Base-by-base conservation (phyloP, 1,140 invertebrate genomes). In the Penaeus chinensis region DNA sequence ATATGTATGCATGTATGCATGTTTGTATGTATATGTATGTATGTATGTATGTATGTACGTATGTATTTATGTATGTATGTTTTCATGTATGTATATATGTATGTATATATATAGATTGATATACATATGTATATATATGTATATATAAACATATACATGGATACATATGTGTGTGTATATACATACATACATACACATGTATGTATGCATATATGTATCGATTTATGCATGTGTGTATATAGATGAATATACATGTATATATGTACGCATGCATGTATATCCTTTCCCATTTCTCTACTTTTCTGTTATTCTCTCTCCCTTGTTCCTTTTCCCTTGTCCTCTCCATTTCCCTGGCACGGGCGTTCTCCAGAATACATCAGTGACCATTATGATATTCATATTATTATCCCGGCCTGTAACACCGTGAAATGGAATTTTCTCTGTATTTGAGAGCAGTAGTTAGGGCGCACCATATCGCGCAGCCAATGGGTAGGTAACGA, bases 21-120 rank as follows among this genome's bases (percentile, higher is more conserved):
- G 27, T 78, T 24, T 85, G 54, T 63, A 22, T 85, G 42, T 85
- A 22, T 85, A 32, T 84, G 42, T 84, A 32, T 76, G 42, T 84
- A 32, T 86, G 54, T 80, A 42, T 80, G 37, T 80, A 37, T 86
- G 27, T 81, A 27, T 81, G 63, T 81, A n/a, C 54, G 10, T 22
- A 42, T 47, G 27, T 65, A 62, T 71, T 0, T 71, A 24, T 71
- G 22, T 71, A 71, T 71, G 22, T 71, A 71, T 71, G 22, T 71
- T 24, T 71, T 1, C 24, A 24, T 71, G 20, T 19, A 71, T 71
- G 2, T 13, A 71, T 71, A 71, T 32, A 71, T 71, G 20, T 13
- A 71, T 71, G 20, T 24, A 71, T 42, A 1, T 24, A 22, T 71
- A 71, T 71, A 71, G 16, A 22, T 71, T 19, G 0, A 19, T n/a